Evolutionary conservation across 2,113 vertebrate species (phyloP).

Genomic region (Etheostoma spectabile): DNA sequence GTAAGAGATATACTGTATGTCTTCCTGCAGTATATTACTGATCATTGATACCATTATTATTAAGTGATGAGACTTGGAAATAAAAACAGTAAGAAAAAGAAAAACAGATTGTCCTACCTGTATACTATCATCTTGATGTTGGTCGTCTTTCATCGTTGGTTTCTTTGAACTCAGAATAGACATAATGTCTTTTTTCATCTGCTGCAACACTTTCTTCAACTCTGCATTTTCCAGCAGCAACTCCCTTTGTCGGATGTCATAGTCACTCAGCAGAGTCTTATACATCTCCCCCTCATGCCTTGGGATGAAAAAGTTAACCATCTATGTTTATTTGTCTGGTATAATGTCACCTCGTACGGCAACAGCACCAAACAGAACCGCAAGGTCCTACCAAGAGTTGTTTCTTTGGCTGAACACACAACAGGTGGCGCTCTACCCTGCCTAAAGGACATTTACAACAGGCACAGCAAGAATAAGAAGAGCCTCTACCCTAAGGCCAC

Average conservation of each 20-base stretch:
- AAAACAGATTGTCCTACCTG: slow-evolving; percentile 78
- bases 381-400: too few relatives aligned
- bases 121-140: slow-evolving; percentile 78
- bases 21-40: background rate
- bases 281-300: slow-evolving; percentile 98
- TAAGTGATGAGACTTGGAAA: background rate
- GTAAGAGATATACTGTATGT: background rate
- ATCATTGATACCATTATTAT: too few relatives aligned
- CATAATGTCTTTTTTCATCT: slow-evolving; percentile 97
- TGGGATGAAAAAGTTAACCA: slow-evolving; percentile 58
- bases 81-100: background rate
- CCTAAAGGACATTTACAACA: too few relatives aligned
- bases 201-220: slow-evolving; percentile 94
- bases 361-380: too few relatives aligned
- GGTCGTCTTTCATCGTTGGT: slow-evolving; percentile 83
- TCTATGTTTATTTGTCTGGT: background rate
- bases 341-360: background rate
- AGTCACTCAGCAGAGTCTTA: slow-evolving; percentile 90
- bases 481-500: too few relatives aligned
- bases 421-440: too few relatives aligned
- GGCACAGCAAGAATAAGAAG: too few relatives aligned
- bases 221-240: slow-evolving; percentile 94
- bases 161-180: slow-evolving; percentile 90
- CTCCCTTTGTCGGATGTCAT: slow-evolving; percentile 92
- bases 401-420: too few relatives aligned